Conservation (phyloP, 2,888 invertebrate genomes). For the Pyralis farinalis region DNA sequence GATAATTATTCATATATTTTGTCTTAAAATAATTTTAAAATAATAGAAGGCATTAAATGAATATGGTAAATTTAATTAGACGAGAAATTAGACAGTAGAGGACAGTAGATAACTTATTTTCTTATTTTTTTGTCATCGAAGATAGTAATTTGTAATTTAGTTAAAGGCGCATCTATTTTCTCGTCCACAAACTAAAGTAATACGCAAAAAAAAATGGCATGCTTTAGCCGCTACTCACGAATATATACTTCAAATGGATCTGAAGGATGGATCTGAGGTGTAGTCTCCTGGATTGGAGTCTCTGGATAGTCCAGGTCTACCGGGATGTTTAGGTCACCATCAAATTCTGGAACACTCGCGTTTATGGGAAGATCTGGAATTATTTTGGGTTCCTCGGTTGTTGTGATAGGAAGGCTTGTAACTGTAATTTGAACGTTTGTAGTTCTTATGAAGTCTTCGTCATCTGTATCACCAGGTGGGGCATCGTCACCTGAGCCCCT, state of each 20-base stretch:
- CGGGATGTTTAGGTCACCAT: neutral
- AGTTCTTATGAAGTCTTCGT: conserved; percentile 57
- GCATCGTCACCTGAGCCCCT: conserved; percentile 66
- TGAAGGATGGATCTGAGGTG: conserved; percentile 44
- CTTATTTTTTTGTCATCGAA: too few relatives aligned
- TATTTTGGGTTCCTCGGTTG: conserved; percentile 21
- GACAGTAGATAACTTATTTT: too few relatives aligned
- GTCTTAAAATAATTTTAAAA: neutral
- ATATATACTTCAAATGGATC: conserved; percentile 57
- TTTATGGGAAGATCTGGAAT: neutral
- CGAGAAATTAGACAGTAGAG: conserved; percentile 7
- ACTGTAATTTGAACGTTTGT: conserved; percentile 11
- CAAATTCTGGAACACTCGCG: neutral
- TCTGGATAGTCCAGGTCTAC: conserved; percentile 10
- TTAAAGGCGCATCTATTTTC: conserved; percentile 13
- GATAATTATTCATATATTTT: neutral
- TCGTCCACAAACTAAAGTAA: conserved; percentile 35
- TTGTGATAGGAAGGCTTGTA: conserved; percentile 21
- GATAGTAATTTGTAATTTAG: neutral
- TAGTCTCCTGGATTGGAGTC: conserved; percentile 20
- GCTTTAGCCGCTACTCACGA: conserved; percentile 79
- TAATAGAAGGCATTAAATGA: neutral
- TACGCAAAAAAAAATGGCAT: conserved; percentile 70
- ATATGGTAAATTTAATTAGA: conserved; percentile 1
- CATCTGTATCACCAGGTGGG: conserved; percentile 52